Base-by-base conservation (phyloP, 2,888 invertebrate species). In the Clitarchus hookeri region DNA sequence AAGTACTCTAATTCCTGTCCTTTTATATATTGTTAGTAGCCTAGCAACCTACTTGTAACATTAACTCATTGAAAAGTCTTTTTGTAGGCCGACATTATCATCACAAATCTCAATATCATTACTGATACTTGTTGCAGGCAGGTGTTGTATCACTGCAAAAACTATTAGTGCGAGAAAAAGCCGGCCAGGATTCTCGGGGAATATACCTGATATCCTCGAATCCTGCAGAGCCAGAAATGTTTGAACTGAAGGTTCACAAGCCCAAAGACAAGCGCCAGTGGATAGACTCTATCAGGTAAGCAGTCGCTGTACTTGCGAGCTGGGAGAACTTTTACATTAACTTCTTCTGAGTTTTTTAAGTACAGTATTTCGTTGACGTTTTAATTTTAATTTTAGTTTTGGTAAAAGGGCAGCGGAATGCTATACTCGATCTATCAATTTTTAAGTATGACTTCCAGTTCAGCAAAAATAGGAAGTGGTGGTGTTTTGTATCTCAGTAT, bases 161-260 rank as follows among this genome's bases (percentile, higher is more conserved):
- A 91, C 92, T 99, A 85, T 92, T 99, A 86, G 98, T 98, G 12
- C 94, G 98, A 26, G 98, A 98, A 91, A 98, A 98, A 91, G 98
- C 98, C 0, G 98, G 98, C 85, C 96, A 96, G 86, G 97, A 97
- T 90, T 95, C 96, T 4, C 93, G 96, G 6, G 97, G 98, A 0
- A 95, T 99, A 90, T 98, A 98, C 92, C 94, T 99, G 86, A 98
- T 99, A 89, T 97, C 97, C 88, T 97, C 97, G 89, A 97, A 97
- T 90, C 97, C 97, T 9, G 94, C 95, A 8, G 97, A 96, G 90
- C 98, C 98, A 0, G 98, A 98, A 93, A 98, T 99, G 98, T 98
- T 98, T 91, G 98, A 98, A 91, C 92, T 99, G 85, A 95, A 98
- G 90, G 95, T 95, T 44, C 96, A 97, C 90, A 94, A 96, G 88